phyloP scores from a whole-genome alignment of 2,888 invertebrate genomes.

The Mythimna albipuncta region DNA sequence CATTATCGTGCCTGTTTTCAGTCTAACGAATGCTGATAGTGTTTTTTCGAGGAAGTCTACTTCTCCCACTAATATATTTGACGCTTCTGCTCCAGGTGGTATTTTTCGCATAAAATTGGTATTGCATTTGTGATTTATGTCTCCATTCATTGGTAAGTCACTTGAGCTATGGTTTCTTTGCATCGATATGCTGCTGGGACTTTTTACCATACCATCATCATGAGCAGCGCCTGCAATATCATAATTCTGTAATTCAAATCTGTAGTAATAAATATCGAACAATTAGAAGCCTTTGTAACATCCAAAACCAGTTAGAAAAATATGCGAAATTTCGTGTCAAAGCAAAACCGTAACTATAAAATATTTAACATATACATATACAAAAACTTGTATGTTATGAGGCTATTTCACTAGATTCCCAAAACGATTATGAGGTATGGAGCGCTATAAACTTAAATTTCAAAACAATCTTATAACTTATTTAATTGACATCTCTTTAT shows the following conservation, averaged over 20 bases:
- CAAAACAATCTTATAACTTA: not conserved
- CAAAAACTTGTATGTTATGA: constrained; percentile 18
- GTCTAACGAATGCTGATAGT: constrained; percentile 97
- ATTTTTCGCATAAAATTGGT: constrained; percentile 99
- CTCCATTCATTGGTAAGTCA: constrained; percentile 91
- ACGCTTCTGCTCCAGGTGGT: constrained; percentile 98
- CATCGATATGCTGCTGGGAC: constrained; percentile 96
- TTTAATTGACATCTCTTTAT: constrained; percentile 10
- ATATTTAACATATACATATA: constrained; percentile 39
- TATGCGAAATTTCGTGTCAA: constrained; percentile 43
- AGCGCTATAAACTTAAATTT: constrained; percentile 24
- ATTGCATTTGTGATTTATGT: constrained; percentile 94
- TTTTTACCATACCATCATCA: constrained; percentile 93
- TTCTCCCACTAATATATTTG: constrained; percentile 99
- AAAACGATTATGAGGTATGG: constrained; percentile 33
- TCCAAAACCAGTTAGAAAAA: constrained; percentile 45
- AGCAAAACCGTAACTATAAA: constrained; percentile 46
- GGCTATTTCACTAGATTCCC: constrained; percentile 32
- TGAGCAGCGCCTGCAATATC: constrained; percentile 78
- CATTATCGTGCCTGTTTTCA: constrained; percentile 96
- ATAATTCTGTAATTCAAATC: constrained; percentile 16
- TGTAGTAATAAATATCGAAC: constrained; percentile 6
- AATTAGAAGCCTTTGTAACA: constrained; percentile 59
- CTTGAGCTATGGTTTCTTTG: constrained; percentile 94
- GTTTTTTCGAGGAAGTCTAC: constrained; percentile 98